These are phyloP conservation scores for Agraylea sexmaculata DNA, from an alignment of 1,140 invertebrate genomes.

Conservation along the genomic window DNA sequence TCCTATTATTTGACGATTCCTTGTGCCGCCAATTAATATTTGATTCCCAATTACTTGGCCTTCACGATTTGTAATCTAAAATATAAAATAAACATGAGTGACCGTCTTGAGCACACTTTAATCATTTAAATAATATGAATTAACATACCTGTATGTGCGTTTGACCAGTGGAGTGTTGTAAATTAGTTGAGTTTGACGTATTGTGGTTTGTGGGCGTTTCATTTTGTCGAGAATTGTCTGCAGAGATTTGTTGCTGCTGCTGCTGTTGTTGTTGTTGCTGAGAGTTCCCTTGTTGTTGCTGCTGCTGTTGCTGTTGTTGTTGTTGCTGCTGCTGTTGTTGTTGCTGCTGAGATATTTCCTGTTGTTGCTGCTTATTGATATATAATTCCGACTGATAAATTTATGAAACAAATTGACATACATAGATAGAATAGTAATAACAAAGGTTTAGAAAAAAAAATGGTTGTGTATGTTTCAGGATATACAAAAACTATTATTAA, in stretches of 20 bases:
- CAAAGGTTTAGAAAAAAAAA: neutral
- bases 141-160: conserved; percentile 20
- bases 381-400: conserved; percentile 9
- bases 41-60: conserved; percentile 40
- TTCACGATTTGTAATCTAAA: conserved; percentile 36
- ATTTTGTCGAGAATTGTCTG: conserved; percentile 22
- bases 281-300: conserved; percentile 22
- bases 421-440: neutral
- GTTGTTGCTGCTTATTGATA: conserved; percentile 11
- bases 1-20: conserved; percentile 25
- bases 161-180: conserved; percentile 15
- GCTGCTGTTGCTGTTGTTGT: conserved; percentile 24
- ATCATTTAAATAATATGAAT: no score
- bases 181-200: conserved; percentile 11
- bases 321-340: conserved; percentile 30
- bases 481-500: neutral
- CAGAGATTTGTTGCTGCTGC: conserved; percentile 25
- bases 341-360: conserved; percentile 37
- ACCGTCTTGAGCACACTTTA: neutral
- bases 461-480: neutral
- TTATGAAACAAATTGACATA: conserved; percentile 19
- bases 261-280: conserved; percentile 30
- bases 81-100: conserved; percentile 5
- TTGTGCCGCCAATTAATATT: conserved; percentile 27
- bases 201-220: conserved; percentile 13